A percentile compares a stretch with the other conserved stretches of the same genome.
These are phyloP conservation scores for Sarcophaga subvicina DNA, from an alignment of 2,888 invertebrate species.

Conservation along the genomic window DNA sequence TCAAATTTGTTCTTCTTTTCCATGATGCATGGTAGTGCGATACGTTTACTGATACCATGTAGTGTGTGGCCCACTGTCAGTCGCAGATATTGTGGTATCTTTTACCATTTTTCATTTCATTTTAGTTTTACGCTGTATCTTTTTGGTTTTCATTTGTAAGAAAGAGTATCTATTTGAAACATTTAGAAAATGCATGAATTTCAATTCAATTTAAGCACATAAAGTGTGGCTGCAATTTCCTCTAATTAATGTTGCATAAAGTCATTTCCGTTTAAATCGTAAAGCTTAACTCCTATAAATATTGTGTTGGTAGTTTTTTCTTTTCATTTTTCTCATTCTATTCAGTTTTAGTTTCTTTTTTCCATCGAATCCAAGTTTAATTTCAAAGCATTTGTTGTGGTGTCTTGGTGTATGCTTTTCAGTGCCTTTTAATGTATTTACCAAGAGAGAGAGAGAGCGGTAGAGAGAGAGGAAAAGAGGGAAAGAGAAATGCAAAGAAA, in stretches of 20 bases:
- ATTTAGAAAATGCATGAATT: constrained; percentile 62
- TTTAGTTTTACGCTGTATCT: neutral
- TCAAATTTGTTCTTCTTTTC: neutral
- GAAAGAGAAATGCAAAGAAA: neutral
- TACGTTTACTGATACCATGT: neutral
- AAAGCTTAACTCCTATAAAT: constrained; percentile 64
- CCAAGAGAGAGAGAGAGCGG: neutral
- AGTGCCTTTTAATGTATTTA: neutral
- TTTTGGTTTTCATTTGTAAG: neutral
- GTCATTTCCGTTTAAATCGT: constrained; percentile 64
- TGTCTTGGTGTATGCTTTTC: neutral
- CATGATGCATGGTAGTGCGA: neutral
- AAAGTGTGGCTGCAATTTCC: constrained; percentile 69
- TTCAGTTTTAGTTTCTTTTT: neutral
- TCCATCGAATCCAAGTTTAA: neutral
- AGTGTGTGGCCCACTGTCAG: constrained; percentile 10
- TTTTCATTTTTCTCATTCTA: neutral
- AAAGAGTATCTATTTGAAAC: constrained; percentile 50
- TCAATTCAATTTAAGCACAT: constrained; percentile 65
- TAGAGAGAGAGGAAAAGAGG: neutral
- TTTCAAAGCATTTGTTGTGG: neutral
- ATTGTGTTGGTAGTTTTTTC: constrained; percentile 28
- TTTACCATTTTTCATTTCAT: constrained; percentile 1
- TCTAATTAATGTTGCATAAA: constrained; percentile 69
- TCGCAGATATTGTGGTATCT: neutral